Evolutionary conservation across 2,113 vertebrate species (phyloP).

Genomic region (Procavia capensis): DNA sequence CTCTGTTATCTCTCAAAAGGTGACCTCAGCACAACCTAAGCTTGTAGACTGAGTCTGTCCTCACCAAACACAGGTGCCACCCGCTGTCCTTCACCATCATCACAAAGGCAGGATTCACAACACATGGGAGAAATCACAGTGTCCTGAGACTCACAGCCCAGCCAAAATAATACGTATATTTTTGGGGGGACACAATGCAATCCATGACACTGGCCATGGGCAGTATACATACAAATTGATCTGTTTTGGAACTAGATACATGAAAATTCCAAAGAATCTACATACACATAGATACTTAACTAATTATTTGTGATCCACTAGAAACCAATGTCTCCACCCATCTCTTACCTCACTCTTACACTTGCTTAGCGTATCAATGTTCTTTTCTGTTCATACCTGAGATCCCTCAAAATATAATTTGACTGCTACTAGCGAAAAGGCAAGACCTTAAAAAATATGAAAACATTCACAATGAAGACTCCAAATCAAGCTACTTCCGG

Average conservation of each 20-base stretch:
- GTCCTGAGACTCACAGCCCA: too few species aligned
- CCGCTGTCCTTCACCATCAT: too few species aligned
- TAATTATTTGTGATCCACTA: neutral
- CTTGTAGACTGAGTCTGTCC: too few species aligned
- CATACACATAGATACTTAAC: neutral
- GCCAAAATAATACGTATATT: too few species aligned
- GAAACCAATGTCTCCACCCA: neutral
- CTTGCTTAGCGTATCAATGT: constrained; percentile 27
- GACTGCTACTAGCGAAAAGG: constrained; percentile 49
- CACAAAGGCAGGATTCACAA: too few species aligned
- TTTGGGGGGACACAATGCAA: too few species aligned
- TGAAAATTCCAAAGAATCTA: neutral
- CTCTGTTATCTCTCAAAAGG: too few species aligned
- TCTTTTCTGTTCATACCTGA: constrained; percentile 45
- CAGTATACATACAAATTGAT: neutral
- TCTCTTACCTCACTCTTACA: neutral
- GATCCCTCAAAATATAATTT: constrained; percentile 15
- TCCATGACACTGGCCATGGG: neutral
- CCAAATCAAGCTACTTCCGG: constrained; percentile 58
- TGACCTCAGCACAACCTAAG: too few species aligned
- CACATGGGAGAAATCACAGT: too few species aligned
- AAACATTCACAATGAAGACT: rapidly evolving
- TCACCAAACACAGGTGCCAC: too few species aligned
- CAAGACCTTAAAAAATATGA: constrained; percentile 46
- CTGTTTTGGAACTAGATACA: neutral